Conservation (phyloP, 1,140 invertebrate genomes). For the Proales similis region DNA sequence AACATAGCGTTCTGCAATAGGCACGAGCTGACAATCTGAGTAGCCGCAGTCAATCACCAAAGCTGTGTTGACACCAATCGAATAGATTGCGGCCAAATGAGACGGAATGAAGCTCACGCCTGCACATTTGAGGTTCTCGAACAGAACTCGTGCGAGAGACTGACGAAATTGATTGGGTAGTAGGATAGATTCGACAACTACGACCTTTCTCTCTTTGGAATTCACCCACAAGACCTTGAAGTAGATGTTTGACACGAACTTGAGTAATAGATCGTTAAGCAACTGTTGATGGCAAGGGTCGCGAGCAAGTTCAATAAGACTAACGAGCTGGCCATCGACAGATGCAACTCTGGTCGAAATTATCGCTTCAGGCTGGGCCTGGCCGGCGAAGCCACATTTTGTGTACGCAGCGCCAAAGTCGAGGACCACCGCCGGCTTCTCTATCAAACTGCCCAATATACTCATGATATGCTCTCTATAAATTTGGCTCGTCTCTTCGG, state of each 20-base stretch:
- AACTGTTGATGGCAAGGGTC: background rate
- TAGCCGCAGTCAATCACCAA: constrained; percentile 80
- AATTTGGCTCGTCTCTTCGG: background rate
- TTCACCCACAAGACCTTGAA: constrained; percentile 57
- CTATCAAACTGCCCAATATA: constrained; percentile 44
- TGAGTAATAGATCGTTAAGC: constrained; percentile 1
- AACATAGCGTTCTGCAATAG: constrained; percentile 55
- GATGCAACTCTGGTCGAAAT: constrained; percentile 67
- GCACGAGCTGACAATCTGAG: constrained; percentile 69
- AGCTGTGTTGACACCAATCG: constrained; percentile 67
- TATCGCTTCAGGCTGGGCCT: constrained; percentile 75
- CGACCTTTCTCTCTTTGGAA: constrained; percentile 80
- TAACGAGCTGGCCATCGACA: background rate
- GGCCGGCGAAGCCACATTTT: constrained; percentile 88
- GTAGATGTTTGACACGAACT: constrained; percentile 28
- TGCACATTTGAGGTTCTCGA: constrained; percentile 78
- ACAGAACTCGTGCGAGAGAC: constrained; percentile 79
- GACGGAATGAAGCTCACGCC: constrained; percentile 66
- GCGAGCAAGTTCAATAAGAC: background rate
- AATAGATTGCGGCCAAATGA: constrained; percentile 69
- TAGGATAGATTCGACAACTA: constrained; percentile 80
- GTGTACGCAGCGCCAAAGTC: constrained; percentile 86
- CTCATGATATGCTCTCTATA: background rate
- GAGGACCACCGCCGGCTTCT: constrained; percentile 77
- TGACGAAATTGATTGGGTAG: constrained; percentile 71